Base-by-base conservation (phyloP, 2,797 vertebrate genomes). In the Hyperoplus lanceolatus region DNA sequence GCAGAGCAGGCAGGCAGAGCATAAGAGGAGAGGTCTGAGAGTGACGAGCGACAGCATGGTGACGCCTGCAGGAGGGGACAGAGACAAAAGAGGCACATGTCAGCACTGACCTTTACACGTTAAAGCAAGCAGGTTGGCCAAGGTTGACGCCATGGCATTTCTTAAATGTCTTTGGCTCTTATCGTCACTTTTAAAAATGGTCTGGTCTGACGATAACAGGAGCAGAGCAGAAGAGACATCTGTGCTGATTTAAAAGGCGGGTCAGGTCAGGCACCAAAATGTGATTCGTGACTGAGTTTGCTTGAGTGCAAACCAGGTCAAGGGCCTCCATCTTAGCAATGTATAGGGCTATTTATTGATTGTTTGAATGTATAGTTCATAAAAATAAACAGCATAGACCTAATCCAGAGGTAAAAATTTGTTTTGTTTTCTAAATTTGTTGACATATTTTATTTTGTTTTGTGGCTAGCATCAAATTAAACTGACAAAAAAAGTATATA, bases 1-100 rank as follows among this genome's bases (percentile, higher is more conserved):
- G 80, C 86, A 64, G 39, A 96, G 75, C 58, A 95, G 90, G 81
- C 94, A 87, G 79, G 94, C 85, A 3, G 79, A 68, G 80, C 91
- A 85, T 70, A 90, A 18, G 76, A 96, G 81, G 90, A 88, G 43
- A 58, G 93, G 85, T 62, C 83, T 87, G 89, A 51, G 73, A 84
- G 79, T 65, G 45, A 57, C 66, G 68, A 90, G 56, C 49, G 92
- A 90, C 59, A 59, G 63, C 94, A 94, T 95, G 77, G 77, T 85
- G 85, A 89, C 57, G 86, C 89, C 94, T 95, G 86, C 59, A 72
- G 78, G 73, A 65, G 29, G 58, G 77, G 80, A 90, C n/a, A 85
- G 29, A 29, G 29, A 29, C 29, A 29, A 29, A 66, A 80, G 74
- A 89, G 43, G 75, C 45, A 65, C 50, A 62, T 73, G 80, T 91